Conservation (phyloP, 2,113 vertebrate species). For the Stigmatopora nigra region DNA sequence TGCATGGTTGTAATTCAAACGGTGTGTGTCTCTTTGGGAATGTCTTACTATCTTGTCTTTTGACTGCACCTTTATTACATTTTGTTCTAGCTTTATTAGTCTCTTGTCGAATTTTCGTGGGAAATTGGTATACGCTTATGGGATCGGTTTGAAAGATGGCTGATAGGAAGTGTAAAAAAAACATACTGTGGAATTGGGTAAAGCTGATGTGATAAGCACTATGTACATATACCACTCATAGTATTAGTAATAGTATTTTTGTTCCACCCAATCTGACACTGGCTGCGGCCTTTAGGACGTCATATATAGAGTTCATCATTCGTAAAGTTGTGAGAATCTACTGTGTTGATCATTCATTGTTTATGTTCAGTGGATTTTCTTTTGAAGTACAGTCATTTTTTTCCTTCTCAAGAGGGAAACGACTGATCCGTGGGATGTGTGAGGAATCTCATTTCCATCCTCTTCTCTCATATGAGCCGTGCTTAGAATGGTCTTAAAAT, state of each 20-base stretch:
- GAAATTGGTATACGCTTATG: background rate
- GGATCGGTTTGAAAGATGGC: background rate
- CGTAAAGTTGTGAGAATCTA: conserved; percentile 30
- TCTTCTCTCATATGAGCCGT: conserved; percentile 39
- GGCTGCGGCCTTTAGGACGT: conserved; percentile 29
- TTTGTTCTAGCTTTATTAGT: conserved; percentile 1
- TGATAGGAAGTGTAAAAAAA: background rate
- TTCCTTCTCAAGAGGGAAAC: conserved; percentile 20
- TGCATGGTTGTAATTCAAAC: conserved; percentile 25
- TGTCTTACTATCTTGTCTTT: conserved; percentile 8
- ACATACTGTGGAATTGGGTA: background rate
- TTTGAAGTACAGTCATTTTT: conserved; percentile 19
- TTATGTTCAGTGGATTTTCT: conserved; percentile 19
- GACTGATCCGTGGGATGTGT: conserved; percentile 54
- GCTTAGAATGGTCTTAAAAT: conserved; percentile 40
- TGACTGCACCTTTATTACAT: background rate
- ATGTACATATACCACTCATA: conserved; percentile 21
- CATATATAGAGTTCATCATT: conserved; percentile 48
- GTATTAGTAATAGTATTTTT: conserved; percentile 50
- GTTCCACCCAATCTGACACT: conserved; percentile 55
- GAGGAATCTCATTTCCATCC: conserved; percentile 57
- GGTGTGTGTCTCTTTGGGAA: conserved; percentile 22
- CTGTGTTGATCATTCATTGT: conserved; percentile 20
- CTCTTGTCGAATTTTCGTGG: conserved; percentile 4
- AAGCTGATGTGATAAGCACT: conserved; percentile 32